A percentile compares a stretch with the other conserved stretches of the same genome.
Evolutionary conservation across 2,888 invertebrate species (phyloP).

Genomic region (Neoascia interrupta): DNA sequence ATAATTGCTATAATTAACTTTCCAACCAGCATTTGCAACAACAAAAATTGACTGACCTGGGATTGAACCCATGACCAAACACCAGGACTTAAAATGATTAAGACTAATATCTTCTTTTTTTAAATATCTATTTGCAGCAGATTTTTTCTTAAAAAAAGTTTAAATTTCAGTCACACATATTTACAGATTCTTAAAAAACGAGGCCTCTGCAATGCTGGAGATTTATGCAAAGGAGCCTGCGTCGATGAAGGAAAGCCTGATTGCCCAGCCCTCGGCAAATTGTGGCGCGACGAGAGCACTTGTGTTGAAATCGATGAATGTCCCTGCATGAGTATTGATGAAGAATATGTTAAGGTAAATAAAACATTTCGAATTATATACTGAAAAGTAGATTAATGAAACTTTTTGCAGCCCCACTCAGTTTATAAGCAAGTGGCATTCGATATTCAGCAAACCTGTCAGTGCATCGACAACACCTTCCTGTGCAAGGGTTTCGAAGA

Average conservation of each 20-base stretch:
- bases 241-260: constrained; percentile 76
- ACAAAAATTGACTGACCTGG: too few species aligned
- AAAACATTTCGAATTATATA: not conserved
- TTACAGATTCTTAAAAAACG: constrained; percentile 74
- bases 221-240: constrained; percentile 77
- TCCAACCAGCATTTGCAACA: too few species aligned
- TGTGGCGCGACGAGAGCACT: constrained; percentile 86
- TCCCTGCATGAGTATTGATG: constrained; percentile 85
- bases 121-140: too few species aligned
- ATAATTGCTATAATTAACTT: too few species aligned
- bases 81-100: too few species aligned
- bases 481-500: constrained; percentile 81
- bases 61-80: too few species aligned
- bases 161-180: too few species aligned
- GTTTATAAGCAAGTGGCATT: constrained; percentile 81
- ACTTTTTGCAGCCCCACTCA: constrained; percentile 84
- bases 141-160: too few species aligned
- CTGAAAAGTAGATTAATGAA: not conserved
- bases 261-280: constrained; percentile 82
- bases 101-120: too few species aligned
- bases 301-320: constrained; percentile 89
- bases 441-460: constrained; percentile 86
- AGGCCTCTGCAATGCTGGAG: constrained; percentile 76
- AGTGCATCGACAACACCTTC: constrained; percentile 88
- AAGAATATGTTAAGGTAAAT: constrained; percentile 84